Conservation (phyloP, 2,113 vertebrate genomes). For the Bubo blakistoni region DNA sequence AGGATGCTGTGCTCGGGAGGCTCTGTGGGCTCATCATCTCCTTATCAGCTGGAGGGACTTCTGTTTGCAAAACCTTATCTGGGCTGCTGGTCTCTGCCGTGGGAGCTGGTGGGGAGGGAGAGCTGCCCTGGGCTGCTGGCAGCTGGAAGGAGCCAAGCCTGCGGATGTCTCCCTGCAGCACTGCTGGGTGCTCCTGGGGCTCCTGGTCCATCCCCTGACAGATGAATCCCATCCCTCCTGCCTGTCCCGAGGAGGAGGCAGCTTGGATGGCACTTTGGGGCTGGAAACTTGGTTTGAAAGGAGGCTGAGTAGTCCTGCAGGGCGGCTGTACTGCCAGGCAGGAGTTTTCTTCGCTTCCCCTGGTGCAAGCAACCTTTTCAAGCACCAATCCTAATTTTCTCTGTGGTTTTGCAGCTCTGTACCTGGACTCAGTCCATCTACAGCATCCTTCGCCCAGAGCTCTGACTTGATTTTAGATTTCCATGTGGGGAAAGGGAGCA, state of each 20-base stretch:
- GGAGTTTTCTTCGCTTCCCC: background rate
- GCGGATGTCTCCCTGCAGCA: rapidly evolving
- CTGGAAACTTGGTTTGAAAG: background rate
- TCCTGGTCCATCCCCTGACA: background rate
- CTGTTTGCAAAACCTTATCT: conserved; percentile 20
- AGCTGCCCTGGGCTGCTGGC: rapidly evolving
- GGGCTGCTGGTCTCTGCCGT: rapidly evolving
- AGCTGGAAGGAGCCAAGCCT: background rate
- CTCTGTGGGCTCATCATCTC: background rate
- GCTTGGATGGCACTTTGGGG: background rate
- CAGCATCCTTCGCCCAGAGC: background rate
- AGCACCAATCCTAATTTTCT: background rate
- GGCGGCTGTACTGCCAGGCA: background rate
- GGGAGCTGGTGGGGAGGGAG: background rate
- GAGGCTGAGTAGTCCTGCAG: background rate
- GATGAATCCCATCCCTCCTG: background rate
- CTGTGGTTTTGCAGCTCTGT: background rate
- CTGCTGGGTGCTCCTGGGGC: background rate
- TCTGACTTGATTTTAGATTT: background rate
- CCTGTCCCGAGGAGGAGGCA: rapidly evolving
- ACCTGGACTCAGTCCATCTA: background rate
- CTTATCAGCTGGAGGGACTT: background rate
- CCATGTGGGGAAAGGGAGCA: background rate
- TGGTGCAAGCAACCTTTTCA: background rate
- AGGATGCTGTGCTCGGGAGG: background rate